phyloP scores from a whole-genome alignment of 2,113 vertebrate species.

The Triplophysa siluroides region DNA sequence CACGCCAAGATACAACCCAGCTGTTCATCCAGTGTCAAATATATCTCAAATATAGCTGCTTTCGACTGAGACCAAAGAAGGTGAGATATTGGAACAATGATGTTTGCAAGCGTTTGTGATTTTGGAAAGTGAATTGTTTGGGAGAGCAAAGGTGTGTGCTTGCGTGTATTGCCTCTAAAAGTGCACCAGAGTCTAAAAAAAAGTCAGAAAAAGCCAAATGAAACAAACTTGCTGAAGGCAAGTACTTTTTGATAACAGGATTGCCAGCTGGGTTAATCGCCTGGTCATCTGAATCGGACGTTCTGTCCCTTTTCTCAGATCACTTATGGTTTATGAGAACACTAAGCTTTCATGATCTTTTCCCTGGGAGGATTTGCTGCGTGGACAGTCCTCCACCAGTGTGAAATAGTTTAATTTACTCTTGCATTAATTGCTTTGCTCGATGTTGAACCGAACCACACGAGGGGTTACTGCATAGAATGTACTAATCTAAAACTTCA shows the following conservation, averaged over 20 bases:
- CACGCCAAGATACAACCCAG: neutral
- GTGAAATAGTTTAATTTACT: constrained; percentile 47
- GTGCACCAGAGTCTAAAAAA: neutral
- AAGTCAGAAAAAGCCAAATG: neutral
- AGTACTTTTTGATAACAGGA: constrained; percentile 47
- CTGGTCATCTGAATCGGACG: constrained; percentile 62
- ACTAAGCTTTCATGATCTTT: constrained; percentile 45
- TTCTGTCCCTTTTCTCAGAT: constrained; percentile 56
- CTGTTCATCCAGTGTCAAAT: neutral
- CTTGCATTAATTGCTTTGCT: constrained; percentile 46
- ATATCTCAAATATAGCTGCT: constrained; percentile 20
- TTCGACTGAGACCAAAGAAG: neutral
- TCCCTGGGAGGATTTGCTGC: neutral
- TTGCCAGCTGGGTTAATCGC: constrained; percentile 68
- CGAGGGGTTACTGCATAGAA: constrained; percentile 29
- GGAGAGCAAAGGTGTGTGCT: neutral
- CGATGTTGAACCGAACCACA: constrained; percentile 12
- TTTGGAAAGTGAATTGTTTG: neutral
- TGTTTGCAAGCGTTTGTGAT: neutral
- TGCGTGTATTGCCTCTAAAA: neutral
- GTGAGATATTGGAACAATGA: neutral
- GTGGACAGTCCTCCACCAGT: constrained; percentile 13
- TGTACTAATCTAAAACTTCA: constrained; percentile 38
- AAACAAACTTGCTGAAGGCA: neutral
- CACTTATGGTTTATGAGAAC: constrained; percentile 48